Conservation (phyloP, 1,140 invertebrate species). For the Cotesia glomerata region DNA sequence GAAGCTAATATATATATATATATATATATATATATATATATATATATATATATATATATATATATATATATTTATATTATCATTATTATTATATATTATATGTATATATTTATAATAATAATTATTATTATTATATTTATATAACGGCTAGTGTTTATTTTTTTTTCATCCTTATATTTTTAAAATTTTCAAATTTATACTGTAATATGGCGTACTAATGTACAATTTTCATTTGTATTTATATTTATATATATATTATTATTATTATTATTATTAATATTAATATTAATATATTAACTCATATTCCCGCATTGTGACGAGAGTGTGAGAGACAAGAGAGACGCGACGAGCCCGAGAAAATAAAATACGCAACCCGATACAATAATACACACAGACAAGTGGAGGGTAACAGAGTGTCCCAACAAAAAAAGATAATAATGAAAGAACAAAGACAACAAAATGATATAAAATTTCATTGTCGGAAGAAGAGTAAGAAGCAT, state of each 20-base stretch:
- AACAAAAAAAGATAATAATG: background rate
- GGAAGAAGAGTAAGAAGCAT: background rate
- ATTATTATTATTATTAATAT: background rate
- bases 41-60: background rate
- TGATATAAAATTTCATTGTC: slow-evolving; percentile 15
- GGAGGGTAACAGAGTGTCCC: background rate
- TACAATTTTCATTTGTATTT: background rate
- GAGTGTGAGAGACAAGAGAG: background rate
- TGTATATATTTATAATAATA: no score
- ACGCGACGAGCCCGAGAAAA: background rate
- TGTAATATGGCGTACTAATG: background rate
- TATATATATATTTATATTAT: no score
- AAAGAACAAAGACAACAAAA: background rate
- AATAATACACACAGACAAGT: background rate
- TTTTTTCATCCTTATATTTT: slow-evolving; percentile 7
- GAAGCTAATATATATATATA: slow-evolving; percentile 21
- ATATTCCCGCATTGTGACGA: background rate
- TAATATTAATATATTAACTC: background rate
- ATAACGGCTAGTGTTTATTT: slow-evolving; percentile 31
- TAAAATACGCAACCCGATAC: slow-evolving; percentile 1
- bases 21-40: no score
- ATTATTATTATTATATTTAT: no score
- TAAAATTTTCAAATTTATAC: slow-evolving; percentile 21
- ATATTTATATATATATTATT: background rate
- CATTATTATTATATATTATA: no score